A percentile compares a stretch with the other conserved stretches of the same genome.
These are phyloP conservation scores for Agelaius phoeniceus DNA, from an alignment of 2,113 vertebrate genomes.

Conservation along the genomic window DNA sequence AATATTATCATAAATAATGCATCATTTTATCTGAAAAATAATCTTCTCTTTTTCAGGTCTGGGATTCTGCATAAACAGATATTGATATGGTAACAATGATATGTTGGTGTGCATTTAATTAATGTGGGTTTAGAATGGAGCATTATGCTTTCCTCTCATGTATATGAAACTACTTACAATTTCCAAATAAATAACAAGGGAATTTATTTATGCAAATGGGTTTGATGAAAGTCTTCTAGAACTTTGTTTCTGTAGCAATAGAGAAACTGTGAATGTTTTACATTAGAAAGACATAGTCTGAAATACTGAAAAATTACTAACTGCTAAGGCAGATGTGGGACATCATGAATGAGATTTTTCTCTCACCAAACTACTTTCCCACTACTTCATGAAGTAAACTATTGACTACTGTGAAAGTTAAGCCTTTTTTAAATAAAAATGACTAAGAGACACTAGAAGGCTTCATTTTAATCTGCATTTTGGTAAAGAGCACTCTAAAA, in stretches of 20 bases:
- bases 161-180: background rate
- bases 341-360: background rate
- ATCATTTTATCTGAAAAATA: background rate
- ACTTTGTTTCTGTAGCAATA: background rate
- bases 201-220: background rate
- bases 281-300: background rate
- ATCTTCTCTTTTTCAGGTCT: background rate
- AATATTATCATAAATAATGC: background rate
- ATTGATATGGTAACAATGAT: background rate
- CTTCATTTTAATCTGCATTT: background rate
- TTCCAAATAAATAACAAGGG: background rate
- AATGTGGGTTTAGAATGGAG: background rate
- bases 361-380: background rate
- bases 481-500: fast-evolving
- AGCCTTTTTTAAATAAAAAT: background rate
- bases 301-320: background rate
- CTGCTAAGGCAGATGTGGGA: background rate
- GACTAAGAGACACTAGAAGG: no score
- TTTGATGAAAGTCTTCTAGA: background rate
- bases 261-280: background rate
- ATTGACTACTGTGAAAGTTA: background rate
- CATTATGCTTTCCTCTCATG: background rate
- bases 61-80: background rate
- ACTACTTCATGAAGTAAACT: background rate
- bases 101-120: background rate